Evolutionary conservation across 2,888 invertebrate genomes (phyloP).

Genomic region (Lypha dubia): DNA sequence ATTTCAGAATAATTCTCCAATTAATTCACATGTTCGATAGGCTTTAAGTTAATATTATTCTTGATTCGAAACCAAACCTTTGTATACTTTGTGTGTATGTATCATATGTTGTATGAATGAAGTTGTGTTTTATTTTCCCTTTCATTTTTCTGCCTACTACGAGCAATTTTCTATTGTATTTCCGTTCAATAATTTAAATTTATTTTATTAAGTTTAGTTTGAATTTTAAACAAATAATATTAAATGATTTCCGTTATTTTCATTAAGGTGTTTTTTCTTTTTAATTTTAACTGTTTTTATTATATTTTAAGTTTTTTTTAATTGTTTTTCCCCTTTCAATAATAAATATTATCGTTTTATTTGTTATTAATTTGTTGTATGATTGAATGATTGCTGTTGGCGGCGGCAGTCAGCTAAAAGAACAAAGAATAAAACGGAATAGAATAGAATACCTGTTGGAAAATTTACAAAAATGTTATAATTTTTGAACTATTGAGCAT

Average conservation of each 20-base stretch:
- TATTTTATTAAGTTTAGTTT: slow-evolving; percentile 30
- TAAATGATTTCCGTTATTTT: slow-evolving; percentile 61
- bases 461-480: background rate
- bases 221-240: slow-evolving; percentile 42
- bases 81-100: background rate
- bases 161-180: slow-evolving; percentile 32
- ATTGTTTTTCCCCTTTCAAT: slow-evolving; percentile 13
- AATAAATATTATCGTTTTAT: slow-evolving; percentile 23
- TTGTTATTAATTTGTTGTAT: slow-evolving; percentile 46
- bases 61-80: no score
- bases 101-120: background rate
- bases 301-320: background rate
- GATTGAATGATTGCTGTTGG: slow-evolving; percentile 31
- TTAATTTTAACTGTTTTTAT: slow-evolving; percentile 1
- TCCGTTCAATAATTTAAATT: slow-evolving; percentile 32
- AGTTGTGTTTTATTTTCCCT: background rate
- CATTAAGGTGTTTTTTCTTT: background rate
- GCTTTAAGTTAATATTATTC: background rate
- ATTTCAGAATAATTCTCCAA: no score
- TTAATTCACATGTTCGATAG: background rate
- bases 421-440: no score
- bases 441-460: background rate
- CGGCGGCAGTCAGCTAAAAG: background rate
- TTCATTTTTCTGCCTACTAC: slow-evolving; percentile 1
- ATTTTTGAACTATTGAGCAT: slow-evolving; percentile 47